Percentiles rank a stretch among this genome's conserved stretches.
phyloP scores from a whole-genome alignment of 2,113 vertebrate genomes.

The Oncorhynchus clarkii region DNA sequence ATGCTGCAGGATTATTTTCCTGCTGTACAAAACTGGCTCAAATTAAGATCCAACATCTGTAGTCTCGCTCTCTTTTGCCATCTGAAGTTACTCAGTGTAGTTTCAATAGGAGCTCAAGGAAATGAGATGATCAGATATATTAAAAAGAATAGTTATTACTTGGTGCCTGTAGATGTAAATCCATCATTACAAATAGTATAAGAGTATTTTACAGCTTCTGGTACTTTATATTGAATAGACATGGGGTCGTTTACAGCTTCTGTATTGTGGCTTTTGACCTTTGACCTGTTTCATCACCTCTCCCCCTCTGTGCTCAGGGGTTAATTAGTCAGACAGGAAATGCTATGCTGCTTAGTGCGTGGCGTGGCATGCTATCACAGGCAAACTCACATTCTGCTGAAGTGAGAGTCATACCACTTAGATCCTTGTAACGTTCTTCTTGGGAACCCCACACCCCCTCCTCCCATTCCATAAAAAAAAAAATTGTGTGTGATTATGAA shows the following conservation, averaged over 20 bases:
- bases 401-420: constrained; percentile 7
- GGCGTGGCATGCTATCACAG: constrained; percentile 43
- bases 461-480: too few species aligned
- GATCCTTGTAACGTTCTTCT: neutral
- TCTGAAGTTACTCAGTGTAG: constrained; percentile 11
- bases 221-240: too few species aligned
- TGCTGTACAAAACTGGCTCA: too few species aligned
- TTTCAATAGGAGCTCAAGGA: neutral
- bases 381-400: constrained; percentile 13
- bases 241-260: neutral
- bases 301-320: constrained; percentile 18
- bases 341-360: constrained; percentile 6
- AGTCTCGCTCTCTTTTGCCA: neutral
- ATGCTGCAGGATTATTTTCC: too few species aligned
- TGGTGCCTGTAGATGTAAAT: neutral
- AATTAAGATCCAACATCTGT: neutral
- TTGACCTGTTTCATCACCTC: constrained; percentile 16
- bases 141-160: neutral
- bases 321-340: constrained; percentile 43
- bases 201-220: too few species aligned
- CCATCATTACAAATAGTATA: too few species aligned
- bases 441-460: constrained; percentile 24
- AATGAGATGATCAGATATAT: too few species aligned
- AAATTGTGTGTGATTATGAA: too few species aligned
- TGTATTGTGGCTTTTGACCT: neutral